A percentile compares a stretch with the other conserved stretches of the same genome.
Evolutionary conservation across 2,113 vertebrate species (phyloP).

Genomic region (Vulpes ferrilata): DNA sequence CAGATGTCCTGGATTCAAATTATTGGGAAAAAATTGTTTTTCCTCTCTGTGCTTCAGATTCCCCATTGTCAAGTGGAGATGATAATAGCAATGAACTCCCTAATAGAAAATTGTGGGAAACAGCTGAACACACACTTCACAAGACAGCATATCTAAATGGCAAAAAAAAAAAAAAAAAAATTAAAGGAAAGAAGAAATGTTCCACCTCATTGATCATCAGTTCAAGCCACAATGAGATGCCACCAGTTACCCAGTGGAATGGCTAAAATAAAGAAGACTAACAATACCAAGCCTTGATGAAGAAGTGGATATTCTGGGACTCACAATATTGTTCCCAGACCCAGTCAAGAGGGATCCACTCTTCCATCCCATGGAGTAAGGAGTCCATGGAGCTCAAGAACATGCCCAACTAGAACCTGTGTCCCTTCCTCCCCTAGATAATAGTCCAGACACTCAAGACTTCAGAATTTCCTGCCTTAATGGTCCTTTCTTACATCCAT

Average conservation of each 20-base stretch:
- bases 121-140: not conserved
- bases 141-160: not conserved
- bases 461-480: not conserved
- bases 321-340: not conserved
- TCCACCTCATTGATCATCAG: not conserved
- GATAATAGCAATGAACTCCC: not conserved
- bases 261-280: not conserved
- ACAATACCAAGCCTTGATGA: not conserved
- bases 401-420: no score
- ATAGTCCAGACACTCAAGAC: not conserved
- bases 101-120: not conserved
- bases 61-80: not conserved
- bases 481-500: not conserved
- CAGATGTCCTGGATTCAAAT: slow-evolving; percentile 30
- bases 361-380: not conserved
- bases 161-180: not conserved
- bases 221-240: not conserved
- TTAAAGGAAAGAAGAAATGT: not conserved
- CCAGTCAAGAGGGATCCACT: not conserved
- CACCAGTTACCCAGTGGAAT: not conserved
- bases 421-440: not conserved
- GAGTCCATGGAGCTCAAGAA: not conserved
- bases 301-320: not conserved
- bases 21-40: not conserved
- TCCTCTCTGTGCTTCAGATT: not conserved